Base-by-base conservation (phyloP, 2,113 vertebrate species). In the Seriola dumerili region DNA sequence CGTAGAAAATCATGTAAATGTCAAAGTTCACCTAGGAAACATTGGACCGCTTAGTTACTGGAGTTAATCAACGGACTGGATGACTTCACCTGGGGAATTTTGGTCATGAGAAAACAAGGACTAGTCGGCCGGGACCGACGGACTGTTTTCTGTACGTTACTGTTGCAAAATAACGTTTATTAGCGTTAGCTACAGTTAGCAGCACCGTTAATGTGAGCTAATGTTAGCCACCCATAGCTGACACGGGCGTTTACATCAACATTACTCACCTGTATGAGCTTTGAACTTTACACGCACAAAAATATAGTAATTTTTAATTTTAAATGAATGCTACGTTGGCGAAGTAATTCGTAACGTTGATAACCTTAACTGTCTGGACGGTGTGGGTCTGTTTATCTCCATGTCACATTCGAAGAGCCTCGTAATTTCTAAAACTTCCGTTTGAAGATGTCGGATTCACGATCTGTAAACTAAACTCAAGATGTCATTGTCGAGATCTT, bases 341-440 rank as follows among this genome's bases (percentile, higher is more conserved):
- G 52, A 65, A 7, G 14, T 66, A 1, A 16, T 66, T 16, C 13
- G 2, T 48, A 0, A 11, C 2, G 19, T 36, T 2, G 32, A 21
- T 12, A 9, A 16, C 16, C 40, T 36, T 17, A 8, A 50, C 7
- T n/a, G 12, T 8, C 57, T 16, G 38, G 55, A 21, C 58, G n/a
- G 3, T 42, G 79, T 7, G 34, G 32, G 29, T 78, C 73, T 93
- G 86, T 94, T 94, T 91, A 94, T 86, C 32, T 78, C 32, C 14
- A 21, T 34, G 91, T 0, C 0, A 25, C 75, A 1, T 94, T 94
- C 77, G 81, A 0, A 0, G 3, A 0, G 25, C 58, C 85, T 92
- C 86, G 91, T 14, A 85, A 82, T 76, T 66, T 23, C 1, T 0
- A 55, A 0, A 13, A 85, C 76, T 86, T 84, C 84, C 75, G 73